A percentile compares a stretch with the other conserved stretches of the same genome.
Conservation (phyloP, 2,113 vertebrate genomes). For the Clarias macrocephalus region DNA sequence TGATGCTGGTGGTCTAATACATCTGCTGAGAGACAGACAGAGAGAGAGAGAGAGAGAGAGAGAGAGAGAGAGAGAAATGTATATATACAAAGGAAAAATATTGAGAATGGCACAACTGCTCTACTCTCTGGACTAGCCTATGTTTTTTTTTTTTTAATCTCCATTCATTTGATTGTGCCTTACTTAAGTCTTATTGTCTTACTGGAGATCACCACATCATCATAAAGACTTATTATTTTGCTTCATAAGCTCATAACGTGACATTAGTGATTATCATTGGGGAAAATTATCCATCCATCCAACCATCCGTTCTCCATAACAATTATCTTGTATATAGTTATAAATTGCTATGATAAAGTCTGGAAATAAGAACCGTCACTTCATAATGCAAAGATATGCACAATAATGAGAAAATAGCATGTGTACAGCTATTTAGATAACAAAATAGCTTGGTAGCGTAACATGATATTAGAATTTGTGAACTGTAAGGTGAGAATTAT, state of each 20-base stretch:
- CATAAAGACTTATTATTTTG: background rate
- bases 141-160: background rate
- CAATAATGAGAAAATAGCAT: background rate
- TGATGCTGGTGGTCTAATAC: background rate
- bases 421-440: background rate
- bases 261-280: background rate
- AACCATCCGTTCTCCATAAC: too few species aligned
- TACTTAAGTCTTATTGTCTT: background rate
- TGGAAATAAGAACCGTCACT: background rate
- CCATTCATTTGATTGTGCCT: background rate
- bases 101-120: background rate
- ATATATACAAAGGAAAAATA: background rate
- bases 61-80: background rate
- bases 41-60: background rate
- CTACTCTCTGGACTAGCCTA: too few species aligned
- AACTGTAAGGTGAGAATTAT: background rate
- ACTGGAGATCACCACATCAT: background rate
- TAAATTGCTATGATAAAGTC: background rate
- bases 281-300: too few species aligned
- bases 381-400: background rate
- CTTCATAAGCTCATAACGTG: background rate
- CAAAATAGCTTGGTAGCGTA: background rate
- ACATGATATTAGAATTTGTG: background rate
- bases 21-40: background rate
- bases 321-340: too few species aligned